phyloP scores from a whole-genome alignment of 2,888 invertebrate species.

The Caenorhabditis sp. region DNA sequence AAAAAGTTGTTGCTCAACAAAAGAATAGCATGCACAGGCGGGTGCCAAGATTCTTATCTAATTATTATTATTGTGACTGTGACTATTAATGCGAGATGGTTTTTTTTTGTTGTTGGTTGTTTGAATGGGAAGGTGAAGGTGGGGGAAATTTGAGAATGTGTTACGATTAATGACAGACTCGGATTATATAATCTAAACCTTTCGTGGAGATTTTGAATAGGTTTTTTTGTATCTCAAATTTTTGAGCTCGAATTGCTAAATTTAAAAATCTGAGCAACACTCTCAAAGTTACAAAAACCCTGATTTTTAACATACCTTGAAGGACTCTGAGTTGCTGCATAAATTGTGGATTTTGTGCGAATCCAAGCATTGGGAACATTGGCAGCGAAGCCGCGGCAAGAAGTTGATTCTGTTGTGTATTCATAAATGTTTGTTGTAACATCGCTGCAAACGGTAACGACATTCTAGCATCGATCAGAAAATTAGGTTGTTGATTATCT shows the following conservation, averaged over 20 bases:
- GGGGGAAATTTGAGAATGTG: not conserved
- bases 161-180: not conserved
- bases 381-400: slow-evolving; percentile 12
- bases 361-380: slow-evolving; percentile 23
- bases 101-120: not conserved
- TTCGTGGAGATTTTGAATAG: not conserved
- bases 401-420: slow-evolving; percentile 1
- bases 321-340: not conserved
- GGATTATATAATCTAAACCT: not conserved
- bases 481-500: slow-evolving; percentile 8
- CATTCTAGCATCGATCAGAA: slow-evolving; percentile 23
- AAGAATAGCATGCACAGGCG: slow-evolving; percentile 24
- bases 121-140: not conserved
- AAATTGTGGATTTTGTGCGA: slow-evolving; percentile 13
- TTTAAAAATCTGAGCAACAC: not conserved
- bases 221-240: not conserved
- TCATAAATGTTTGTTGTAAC: slow-evolving; percentile 22
- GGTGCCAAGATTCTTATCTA: slow-evolving; percentile 3
- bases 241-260: too few relatives aligned
- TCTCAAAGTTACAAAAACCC: too few relatives aligned
- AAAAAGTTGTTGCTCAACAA: slow-evolving; percentile 36
- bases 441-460: slow-evolving; percentile 23
- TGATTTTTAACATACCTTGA: not conserved
- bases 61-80: not conserved
- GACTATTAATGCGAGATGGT: not conserved